Percentiles rank a stretch among this genome's conserved stretches.
Evolutionary conservation across 2,888 invertebrate genomes (phyloP).

Genomic region (Caenorhabditis sp.): DNA sequence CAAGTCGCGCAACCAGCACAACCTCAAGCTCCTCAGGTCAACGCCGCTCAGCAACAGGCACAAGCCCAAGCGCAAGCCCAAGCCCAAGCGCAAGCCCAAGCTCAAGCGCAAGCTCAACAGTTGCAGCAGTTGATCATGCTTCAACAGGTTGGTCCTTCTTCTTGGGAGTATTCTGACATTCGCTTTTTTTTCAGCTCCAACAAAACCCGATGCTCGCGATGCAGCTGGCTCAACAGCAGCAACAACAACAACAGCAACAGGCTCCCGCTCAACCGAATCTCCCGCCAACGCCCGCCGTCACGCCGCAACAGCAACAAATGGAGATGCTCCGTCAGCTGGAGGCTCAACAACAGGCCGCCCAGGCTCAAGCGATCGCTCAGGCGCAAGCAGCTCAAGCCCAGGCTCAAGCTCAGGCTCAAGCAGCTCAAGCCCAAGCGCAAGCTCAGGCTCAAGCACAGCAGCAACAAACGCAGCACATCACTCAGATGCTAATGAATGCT

Average conservation of each 20-base stretch:
- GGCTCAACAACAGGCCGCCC: conserved; percentile 20
- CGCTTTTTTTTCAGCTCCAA: conserved; percentile 11
- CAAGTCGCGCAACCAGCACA: neutral
- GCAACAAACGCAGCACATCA: neutral
- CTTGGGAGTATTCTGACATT: no score
- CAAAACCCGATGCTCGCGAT: conserved; percentile 7
- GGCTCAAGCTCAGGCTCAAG: conserved; percentile 8
- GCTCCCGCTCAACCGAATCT: neutral
- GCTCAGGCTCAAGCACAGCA: conserved; percentile 13
- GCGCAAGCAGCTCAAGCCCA: conserved; percentile 7
- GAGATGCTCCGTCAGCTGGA: conserved; percentile 15
- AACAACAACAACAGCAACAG: conserved; percentile 3
- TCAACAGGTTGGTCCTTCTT: no score
- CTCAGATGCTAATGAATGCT: neutral
- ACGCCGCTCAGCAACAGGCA: conserved; percentile 15
- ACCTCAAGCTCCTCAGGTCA: neutral
- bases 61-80: conserved; percentile 9
- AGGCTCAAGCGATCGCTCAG: conserved; percentile 18
- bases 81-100: neutral
- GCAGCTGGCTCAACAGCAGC: conserved; percentile 9
- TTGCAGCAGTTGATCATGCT: conserved; percentile 11
- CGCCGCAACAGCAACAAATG: conserved; percentile 11
- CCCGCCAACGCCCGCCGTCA: neutral
- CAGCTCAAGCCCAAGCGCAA: neutral
- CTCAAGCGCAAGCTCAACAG: conserved; percentile 17